Evolutionary conservation across 2,113 vertebrate genomes (phyloP).

Genomic region (Dicentrarchus labrax): DNA sequence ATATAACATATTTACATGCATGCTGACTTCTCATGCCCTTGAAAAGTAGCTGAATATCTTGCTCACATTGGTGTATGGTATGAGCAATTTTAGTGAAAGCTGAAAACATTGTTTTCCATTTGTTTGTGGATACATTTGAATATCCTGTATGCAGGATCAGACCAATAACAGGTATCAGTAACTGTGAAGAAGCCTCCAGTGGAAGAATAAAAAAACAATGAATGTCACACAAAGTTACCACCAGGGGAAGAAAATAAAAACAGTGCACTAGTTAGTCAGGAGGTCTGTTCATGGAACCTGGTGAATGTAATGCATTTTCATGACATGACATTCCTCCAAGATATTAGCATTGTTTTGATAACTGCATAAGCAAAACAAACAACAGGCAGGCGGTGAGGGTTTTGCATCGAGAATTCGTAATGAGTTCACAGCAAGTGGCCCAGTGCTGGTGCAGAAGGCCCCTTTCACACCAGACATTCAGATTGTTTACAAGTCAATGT

Average conservation of each 20-base stretch:
- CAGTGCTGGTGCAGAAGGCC: constrained; percentile 42
- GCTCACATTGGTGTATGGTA: neutral
- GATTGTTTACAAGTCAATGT: constrained; percentile 74
- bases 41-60: neutral
- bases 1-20: neutral
- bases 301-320: constrained; percentile 49
- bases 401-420: constrained; percentile 62
- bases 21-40: neutral
- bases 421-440: constrained; percentile 59
- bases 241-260: constrained; percentile 19
- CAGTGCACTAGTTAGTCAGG: constrained; percentile 15
- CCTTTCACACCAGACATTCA: constrained; percentile 44
- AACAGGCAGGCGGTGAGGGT: constrained; percentile 29
- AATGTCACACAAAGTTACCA: constrained; percentile 7
- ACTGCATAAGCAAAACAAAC: constrained; percentile 67
- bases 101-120: neutral
- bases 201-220: neutral
- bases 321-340: constrained; percentile 55
- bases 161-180: neutral
- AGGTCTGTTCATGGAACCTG: neutral
- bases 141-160: neutral
- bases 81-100: neutral
- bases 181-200: neutral
- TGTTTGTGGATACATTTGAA: neutral
- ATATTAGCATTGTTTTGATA: constrained; percentile 63